Evolutionary conservation across 2,113 vertebrate species (phyloP), one percentile per base, ranked within the genome.

Genomic region (Myotis davidii): DNA sequence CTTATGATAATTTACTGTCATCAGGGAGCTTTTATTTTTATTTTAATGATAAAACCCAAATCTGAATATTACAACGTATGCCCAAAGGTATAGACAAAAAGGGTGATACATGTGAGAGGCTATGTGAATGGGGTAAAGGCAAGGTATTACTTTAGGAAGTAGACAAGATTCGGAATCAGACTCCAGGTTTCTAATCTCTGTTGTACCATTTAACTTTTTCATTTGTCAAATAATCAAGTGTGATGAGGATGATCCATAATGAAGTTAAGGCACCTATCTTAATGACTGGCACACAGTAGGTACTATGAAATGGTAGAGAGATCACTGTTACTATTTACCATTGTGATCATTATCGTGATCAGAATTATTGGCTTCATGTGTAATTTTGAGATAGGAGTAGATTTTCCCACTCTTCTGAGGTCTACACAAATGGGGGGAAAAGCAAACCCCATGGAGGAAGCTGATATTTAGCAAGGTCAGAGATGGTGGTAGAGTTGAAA

Each of bases 91-190:
- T 6, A 77, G 20, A 18, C 7, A 6, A 72, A 77, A 85, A 27
- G 17, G 1, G 10, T 5, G 9, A 12, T 6, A 18, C 0, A 48
- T n/a, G 16, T 8, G 1, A 52, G 9, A 18, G 3, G 10, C 11
- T n/a, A 27, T 83, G 10, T 14, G n/a, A 8, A 1, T 18, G 3
- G 2, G 4, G 20, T 50, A 12, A 20, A 39, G n/a, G 7, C 1
- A 0, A 34, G 9, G 9, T 6, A 6, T 17, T 42, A 16, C 2
- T 74, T 65, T 37, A 13, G 10, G 29, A 50, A 11, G 9, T 18
- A 76, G 27, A 34, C 6, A 34, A 74, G 7, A 48, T 34, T 64
- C 52, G 29, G 20, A 92, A 54, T 54, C 42, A 59, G 50, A 48
- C 27, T 72, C 23, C 34, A 50, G 14, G 2, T 87, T 86, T 86